These are phyloP conservation scores for Drosophila kokeensis DNA, from an alignment of 2,888 invertebrate genomes.

Conservation along the genomic window DNA sequence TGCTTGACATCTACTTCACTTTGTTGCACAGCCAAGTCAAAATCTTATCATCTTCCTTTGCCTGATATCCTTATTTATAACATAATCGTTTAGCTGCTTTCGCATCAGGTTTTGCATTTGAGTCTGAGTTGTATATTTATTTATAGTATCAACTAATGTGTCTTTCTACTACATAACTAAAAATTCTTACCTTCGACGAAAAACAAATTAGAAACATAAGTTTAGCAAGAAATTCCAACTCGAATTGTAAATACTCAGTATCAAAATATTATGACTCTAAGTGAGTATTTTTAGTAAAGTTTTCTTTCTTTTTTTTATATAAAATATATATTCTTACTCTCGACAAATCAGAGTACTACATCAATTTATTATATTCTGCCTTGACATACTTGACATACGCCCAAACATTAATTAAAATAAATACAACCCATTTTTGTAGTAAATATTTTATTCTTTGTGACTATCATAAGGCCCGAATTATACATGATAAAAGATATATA, in stretches of 20 bases:
- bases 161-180: neutral
- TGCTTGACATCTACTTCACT: conserved; percentile 7
- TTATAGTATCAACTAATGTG: too few species aligned
- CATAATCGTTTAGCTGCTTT: neutral
- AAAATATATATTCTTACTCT: too few species aligned
- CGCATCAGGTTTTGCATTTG: neutral
- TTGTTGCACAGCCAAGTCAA: conserved; percentile 4
- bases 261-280: too few species aligned
- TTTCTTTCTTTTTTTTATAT: too few species aligned
- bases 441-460: conserved; percentile 7
- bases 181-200: neutral
- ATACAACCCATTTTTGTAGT: neutral
- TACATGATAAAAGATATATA: conserved; percentile 2
- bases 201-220: too few species aligned
- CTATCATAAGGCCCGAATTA: neutral
- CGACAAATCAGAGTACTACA: too few species aligned
- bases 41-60: neutral
- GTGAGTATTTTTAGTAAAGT: too few species aligned
- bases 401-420: neutral
- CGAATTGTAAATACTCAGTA: too few species aligned
- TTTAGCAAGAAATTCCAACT: too few species aligned
- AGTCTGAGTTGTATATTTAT: neutral
- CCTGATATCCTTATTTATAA: conserved; percentile 13
- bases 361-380: neutral
- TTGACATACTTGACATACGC: neutral